Evolutionary conservation across 2,888 invertebrate genomes (phyloP), one percentile per base, ranked within the genome.

Genomic region (Sipha maydis): DNA sequence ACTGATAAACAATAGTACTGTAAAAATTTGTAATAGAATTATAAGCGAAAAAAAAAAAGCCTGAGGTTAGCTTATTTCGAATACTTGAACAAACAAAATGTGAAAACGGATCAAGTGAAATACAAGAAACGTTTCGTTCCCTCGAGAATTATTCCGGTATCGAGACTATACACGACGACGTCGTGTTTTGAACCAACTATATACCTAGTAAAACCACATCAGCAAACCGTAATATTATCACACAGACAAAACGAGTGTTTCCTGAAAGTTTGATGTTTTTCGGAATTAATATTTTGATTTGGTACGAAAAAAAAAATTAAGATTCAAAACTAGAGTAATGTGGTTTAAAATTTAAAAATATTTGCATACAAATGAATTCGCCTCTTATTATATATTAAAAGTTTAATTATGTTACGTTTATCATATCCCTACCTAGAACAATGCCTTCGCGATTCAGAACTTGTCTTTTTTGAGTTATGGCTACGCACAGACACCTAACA

Each of bases 41-140:
- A 77, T 48, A 48, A 77, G 48, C 28, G 28, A 77, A 28, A 77
- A n/a, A 28, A 25, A 61, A 61, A 61, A 61, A 61, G 48, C 77
- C 48, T 48, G 77, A 28, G 48, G 77, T 77, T n/a, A 76, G 41
- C 14, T 76, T 76, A 41, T n/a, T 76, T 41, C 76, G 41, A 77
- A 77, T 28, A 28, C 48, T 41, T 4, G 48, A n/a, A 19, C 48
- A 48, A 77, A 77, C n/a, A 48, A 48, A 48, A 28, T 77, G 48
- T 28, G 19, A 77, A 77, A 48, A 28, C 28, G 77, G 61, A 61
- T 61, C 61, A 61, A 19, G 61, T 61, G 25, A 21, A 56, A 61
- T 61, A 61, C 25, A 61, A 61, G 61, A 25, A 61, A 21, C 61
- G 61, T 61, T 61, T 61, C 61, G 61, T 61, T 61, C 61, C 61